Evolutionary conservation across 2,888 invertebrate genomes (phyloP), one percentile per base, ranked within the genome.

Genomic region (Rhaphigaster nebulosa): DNA sequence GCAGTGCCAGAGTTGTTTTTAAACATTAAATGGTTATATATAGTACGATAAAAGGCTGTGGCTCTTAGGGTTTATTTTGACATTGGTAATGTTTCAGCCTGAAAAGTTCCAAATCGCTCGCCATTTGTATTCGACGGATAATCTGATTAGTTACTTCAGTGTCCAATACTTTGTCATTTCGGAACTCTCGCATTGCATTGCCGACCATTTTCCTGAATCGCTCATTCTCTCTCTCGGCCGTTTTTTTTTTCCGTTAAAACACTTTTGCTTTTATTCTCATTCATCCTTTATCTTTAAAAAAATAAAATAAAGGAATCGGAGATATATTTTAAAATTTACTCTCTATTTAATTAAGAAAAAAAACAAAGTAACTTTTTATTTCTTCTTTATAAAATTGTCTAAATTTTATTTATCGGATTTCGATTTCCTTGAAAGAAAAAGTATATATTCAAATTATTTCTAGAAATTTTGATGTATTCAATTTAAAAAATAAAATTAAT

Each of bases 121-220:
- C 70, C 23, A 76, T 76, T 76, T 38, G 70, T 76, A 76, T 76
- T 38, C 20, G 18, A 10, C 38, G 20, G 38, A 34, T 76, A 76
- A 76, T 76, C 70, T 76, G 70, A 76, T 76, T 76, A 76, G 38
- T 38, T 20, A 76, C 70, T 76, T 38, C 20, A 76, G 34, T 76
- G 70, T 76, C 70, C 70, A 38, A 76, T 38, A 76, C 38, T 38
- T 76, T 34, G 70, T 76, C 70, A 76, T 38, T 76, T 76, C 34
- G 26, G 34, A 10, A n/a, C 70, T 20, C 34, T 76, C 38, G n/a
- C 38, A 23, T 20, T 8, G 34, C 34, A 38, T 38, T 76, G 29
- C 20, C 12, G 20, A 38, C 34, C 70, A 76, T 76, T 29, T 34
- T 38, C 70, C 34, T 5, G 29, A 34, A 76, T 20, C n/a, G n/a